phyloP scores from a whole-genome alignment of 2,797 vertebrate genomes.

The Coreius guichenoti region DNA sequence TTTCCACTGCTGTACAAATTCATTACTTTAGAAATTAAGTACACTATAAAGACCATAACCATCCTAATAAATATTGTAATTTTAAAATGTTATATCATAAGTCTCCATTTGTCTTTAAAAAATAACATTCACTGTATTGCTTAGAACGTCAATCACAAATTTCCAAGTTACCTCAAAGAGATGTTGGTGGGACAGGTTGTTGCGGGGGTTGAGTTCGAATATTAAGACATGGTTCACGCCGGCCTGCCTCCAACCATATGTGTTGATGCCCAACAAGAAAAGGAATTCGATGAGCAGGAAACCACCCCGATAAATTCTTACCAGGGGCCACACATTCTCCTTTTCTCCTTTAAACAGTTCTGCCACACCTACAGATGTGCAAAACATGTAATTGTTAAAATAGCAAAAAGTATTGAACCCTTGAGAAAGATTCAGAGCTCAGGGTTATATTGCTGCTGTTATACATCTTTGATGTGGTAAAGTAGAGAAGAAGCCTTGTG shows the following conservation, averaged over 20 bases:
- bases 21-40: neutral
- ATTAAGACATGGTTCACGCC: conserved; percentile 99
- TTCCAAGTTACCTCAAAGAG: conserved; percentile 91
- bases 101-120: neutral
- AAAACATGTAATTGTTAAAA: conserved; percentile 21
- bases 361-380: conserved; percentile 60
- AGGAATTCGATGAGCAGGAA: conserved; percentile 99
- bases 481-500: neutral
- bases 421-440: neutral
- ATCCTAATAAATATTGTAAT: neutral
- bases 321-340: conserved; percentile 88
- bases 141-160: neutral
- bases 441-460: neutral
- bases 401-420: neutral
- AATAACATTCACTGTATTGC: neutral
- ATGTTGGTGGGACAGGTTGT: conserved; percentile 98
- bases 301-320: conserved; percentile 97
- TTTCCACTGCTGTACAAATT: neutral
- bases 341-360: conserved; percentile 73
- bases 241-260: conserved; percentile 98
- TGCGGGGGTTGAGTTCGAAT: conserved; percentile 97
- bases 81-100: neutral
- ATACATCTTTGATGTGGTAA: neutral
- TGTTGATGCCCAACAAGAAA: conserved; percentile 99
- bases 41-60: too few species aligned